Conservation (phyloP, 2,797 vertebrate genomes). For the Pseudotriccus pelzelni region DNA sequence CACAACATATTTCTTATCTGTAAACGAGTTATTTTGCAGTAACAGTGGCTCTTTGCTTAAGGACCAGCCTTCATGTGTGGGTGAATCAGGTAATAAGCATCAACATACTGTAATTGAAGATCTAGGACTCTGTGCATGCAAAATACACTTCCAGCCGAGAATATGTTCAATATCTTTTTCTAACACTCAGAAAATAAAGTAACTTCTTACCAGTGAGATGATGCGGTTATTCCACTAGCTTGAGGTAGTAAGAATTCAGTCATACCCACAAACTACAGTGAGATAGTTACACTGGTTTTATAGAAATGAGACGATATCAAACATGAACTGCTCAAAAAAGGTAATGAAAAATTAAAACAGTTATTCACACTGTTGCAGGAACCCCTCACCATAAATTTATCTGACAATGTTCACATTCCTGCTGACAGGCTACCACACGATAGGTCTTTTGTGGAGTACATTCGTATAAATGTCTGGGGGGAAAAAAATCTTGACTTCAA, state of each 20-base stretch:
- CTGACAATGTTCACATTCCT: neutral
- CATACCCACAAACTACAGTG: rapidly evolving
- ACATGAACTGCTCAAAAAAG: neutral
- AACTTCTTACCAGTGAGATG: neutral
- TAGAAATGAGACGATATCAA: neutral
- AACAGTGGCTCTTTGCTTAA: neutral
- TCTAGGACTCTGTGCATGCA: neutral
- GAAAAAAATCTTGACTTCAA: neutral
- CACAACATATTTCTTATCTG: rapidly evolving
- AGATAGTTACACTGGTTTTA: neutral
- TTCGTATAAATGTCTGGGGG: neutral
- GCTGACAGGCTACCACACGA: neutral
- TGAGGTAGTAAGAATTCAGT: neutral
- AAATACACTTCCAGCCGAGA: neutral
- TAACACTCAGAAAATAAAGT: neutral
- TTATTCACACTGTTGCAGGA: neutral
- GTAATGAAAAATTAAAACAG: neutral
- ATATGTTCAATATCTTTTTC: neutral
- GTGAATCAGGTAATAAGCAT: neutral
- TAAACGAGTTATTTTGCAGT: neutral
- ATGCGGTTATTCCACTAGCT: neutral
- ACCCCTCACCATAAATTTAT: neutral
- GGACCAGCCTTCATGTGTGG: neutral
- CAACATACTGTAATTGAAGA: neutral
- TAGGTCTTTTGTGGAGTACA: neutral